Evolutionary conservation across 2,113 vertebrate species (phyloP), one percentile per base, ranked within the genome.

Genomic region (Anhinga anhinga): DNA sequence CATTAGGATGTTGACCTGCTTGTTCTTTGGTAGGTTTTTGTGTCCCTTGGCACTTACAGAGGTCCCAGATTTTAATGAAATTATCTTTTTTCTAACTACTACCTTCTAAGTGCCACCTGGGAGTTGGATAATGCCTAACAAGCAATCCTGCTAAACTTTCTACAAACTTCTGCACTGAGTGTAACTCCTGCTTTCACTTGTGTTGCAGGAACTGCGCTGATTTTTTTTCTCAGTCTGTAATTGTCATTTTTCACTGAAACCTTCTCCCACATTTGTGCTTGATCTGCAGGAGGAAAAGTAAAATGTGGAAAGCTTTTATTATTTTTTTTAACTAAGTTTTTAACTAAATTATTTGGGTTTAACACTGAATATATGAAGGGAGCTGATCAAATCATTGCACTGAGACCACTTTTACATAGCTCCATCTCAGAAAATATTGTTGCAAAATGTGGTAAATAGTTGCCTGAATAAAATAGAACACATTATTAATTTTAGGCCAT

Each of bases 121-220:
- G 58, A 76, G 10, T 20, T 58, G 29, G 27, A 13, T 30, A 55
- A 25, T 17, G 4, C 61, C 29, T 22, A 69, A 2, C 7, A 69
- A 69, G 12, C 6, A 18, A 14, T 38, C 16, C 55, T 74, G 40
- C 19, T 78, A 26, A 61, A 66, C 20, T 47, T 55, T 5, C 10
- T 45, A 7, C 13, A 47, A 7, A 45, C 25, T 73, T 44, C 49
- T 70, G 50, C 7, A 19, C 62, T 49, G 10, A 61, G 11, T 27
- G 29, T 26, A 50, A 34, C 20, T 0, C 47, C 10, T 42, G 34
- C 50, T 83, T 83, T 80, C 49, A 29, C 13, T 77, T 0, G 0
- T 16, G 13, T n/a, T 63, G 19, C 25, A 47, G 44, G 44, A 65
- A 23, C 16, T n/a, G 10, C 58, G 29, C n/a, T n/a, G 14, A 9